Evolutionary conservation across 2,113 vertebrate species (phyloP).

Genomic region (Myotis davidii): DNA sequence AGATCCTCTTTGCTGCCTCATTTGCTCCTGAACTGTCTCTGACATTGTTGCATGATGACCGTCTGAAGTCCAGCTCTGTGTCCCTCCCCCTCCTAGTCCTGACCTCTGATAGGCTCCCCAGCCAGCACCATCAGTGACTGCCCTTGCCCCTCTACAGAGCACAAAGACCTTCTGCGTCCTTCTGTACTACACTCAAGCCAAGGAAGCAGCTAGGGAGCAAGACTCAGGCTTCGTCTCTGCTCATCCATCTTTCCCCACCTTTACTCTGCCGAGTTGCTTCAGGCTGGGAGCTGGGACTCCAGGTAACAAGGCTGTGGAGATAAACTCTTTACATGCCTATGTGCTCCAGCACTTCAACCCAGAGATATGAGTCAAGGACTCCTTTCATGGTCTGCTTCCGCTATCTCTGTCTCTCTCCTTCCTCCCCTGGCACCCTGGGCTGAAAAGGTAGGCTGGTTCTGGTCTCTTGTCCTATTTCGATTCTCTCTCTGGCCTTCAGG

Average conservation of each 20-base stretch:
- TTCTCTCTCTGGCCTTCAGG: neutral
- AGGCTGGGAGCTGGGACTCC: neutral
- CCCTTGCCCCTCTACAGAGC: neutral
- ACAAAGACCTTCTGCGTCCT: neutral
- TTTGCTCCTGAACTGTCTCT: neutral
- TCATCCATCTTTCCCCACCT: neutral
- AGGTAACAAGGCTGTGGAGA: neutral
- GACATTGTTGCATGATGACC: neutral
- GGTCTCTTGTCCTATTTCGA: neutral
- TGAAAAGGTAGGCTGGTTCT: neutral
- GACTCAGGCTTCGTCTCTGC: neutral
- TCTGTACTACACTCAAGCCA: neutral
- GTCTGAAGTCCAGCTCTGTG: neutral
- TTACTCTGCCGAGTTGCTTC: neutral
- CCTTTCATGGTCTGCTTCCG: neutral
- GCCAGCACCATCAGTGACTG: neutral
- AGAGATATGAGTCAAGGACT: neutral
- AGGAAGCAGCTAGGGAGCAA: neutral
- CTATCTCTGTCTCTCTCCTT: neutral
- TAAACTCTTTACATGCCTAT: neutral
- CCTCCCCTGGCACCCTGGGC: neutral
- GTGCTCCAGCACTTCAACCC: neutral
- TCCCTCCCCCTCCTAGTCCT: neutral
- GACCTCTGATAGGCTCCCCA: neutral
- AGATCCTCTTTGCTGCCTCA: neutral